Base-by-base conservation (phyloP, 1,140 invertebrate genomes). In the Zelostemma sp. region DNA sequence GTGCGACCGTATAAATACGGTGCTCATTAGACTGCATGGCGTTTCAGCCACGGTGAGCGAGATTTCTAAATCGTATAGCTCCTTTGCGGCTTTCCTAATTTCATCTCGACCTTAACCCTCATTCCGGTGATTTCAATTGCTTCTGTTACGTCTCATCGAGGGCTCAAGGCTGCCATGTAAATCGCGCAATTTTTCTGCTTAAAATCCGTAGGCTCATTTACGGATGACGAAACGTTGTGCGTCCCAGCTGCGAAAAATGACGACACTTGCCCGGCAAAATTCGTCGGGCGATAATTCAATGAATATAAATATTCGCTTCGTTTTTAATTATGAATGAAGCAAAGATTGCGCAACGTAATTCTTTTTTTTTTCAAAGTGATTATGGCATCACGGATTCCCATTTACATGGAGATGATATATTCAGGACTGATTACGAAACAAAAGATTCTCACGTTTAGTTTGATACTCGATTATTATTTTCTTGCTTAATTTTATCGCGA, bases 321-420 rank as follows among this genome's bases (percentile, higher is more conserved):
- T 63, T 64, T 64, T 64, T 31, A 64, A 64, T 64, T 61, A 57
- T 15, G 41, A 70, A 61, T 65, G 62, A 57, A 46, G 62, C 61
- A 61, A 65, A 45, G 43, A 60, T 72, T 72, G 53, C 46, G 19
- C 25, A 67, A 67, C 17, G 38, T 67, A 67, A 67, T n/a, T 71
- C 59, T 59, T 63, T 71, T 58, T 50, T 35, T 62, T 66, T 4
- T 4, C 25, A 53, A 56, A 71, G 46, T 64, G 61, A 68, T 65
- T 68, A 65, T 68, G 63, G 59, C 55, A 54, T 64, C 59, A 72
- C 55, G 38, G 56, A 63, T 67, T 72, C 47, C 55, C 63, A 72
- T 72, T 72, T 63, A 62, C 68, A 72, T 67, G 58, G 63, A 72
- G 68, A 72, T 72, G 68, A 72, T 72, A 72, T 63, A 66, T 66